phyloP scores from a whole-genome alignment of 2,797 vertebrate species.

The Ctenopoma multispine region DNA sequence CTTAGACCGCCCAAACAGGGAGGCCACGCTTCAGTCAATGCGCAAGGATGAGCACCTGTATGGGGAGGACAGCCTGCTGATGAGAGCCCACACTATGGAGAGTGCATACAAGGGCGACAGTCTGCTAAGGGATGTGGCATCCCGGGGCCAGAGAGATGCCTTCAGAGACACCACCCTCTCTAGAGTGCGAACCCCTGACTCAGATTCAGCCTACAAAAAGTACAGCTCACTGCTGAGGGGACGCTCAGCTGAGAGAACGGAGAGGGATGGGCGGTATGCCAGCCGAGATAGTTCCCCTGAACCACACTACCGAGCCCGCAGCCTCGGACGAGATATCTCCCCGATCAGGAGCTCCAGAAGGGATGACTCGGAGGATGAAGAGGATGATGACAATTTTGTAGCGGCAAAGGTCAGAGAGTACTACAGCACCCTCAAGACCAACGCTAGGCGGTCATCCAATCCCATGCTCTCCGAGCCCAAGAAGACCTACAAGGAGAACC shows the following conservation, averaged over 20 bases:
- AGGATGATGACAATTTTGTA: constrained; percentile 79
- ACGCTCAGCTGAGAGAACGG: constrained; percentile 70
- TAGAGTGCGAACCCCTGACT: constrained; percentile 77
- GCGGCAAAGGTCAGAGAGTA: constrained; percentile 85
- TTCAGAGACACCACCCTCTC: constrained; percentile 69
- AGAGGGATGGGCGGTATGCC: constrained; percentile 48
- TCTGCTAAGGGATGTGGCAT: constrained; percentile 61
- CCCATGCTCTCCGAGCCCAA: constrained; percentile 84
- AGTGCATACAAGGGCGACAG: constrained; percentile 63
- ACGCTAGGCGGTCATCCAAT: constrained; percentile 74
- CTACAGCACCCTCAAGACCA: constrained; percentile 81
- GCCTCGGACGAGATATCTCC: constrained; percentile 87
- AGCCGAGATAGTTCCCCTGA: constrained; percentile 78
- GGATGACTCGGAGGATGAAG: constrained; percentile 87
- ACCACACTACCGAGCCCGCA: constrained; percentile 77
- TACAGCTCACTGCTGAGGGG: constrained; percentile 83
- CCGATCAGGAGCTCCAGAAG: constrained; percentile 82
- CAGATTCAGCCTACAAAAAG: constrained; percentile 75
- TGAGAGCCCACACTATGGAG: constrained; percentile 70
- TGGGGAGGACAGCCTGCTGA: constrained; percentile 68
- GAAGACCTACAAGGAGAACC: constrained; percentile 92
- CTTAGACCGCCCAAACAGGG: constrained; percentile 73
- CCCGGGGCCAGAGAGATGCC: constrained; percentile 51
- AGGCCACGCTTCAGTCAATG: constrained; percentile 44
- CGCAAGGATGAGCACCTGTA: constrained; percentile 54